Percentiles rank a stretch among this genome's conserved stretches.
Conservation (phyloP, 2,797 vertebrate species). For the Eptatretus atami region DNA sequence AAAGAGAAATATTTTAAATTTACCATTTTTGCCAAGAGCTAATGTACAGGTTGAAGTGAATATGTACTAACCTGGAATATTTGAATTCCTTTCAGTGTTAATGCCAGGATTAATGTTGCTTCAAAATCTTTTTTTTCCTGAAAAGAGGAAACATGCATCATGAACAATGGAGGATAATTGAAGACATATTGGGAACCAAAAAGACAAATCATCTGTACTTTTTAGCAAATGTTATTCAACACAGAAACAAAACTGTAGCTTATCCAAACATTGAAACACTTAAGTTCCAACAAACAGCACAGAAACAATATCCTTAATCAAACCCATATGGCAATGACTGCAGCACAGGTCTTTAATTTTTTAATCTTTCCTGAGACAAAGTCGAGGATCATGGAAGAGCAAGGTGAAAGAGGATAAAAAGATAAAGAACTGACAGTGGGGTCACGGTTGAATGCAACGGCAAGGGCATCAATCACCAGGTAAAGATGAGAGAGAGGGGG, state of each 20-base stretch:
- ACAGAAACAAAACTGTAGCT: neutral
- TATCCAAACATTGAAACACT: neutral
- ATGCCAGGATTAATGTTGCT: slow-evolving; percentile 49
- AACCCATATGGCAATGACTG: neutral
- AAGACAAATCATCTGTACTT: neutral
- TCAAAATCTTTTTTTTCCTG: slow-evolving; percentile 91
- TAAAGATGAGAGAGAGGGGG: no score
- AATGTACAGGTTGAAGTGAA: no score
- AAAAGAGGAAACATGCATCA: slow-evolving; percentile 6
- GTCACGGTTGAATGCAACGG: no score
- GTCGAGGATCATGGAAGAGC: no score
- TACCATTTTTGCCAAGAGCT: no score
- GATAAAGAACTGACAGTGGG: no score
- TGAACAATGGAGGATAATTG: slow-evolving; percentile 1
- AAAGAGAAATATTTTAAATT: no score
- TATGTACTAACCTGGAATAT: slow-evolving; percentile 52
- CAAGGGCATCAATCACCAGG: no score
- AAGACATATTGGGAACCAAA: neutral
- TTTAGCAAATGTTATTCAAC: slow-evolving; percentile 3
- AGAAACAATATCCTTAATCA: neutral
- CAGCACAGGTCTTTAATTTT: neutral
- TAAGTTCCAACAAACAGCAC: neutral
- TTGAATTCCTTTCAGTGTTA: slow-evolving; percentile 76
- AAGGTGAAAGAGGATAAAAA: no score
- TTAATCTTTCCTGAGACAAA: no score